These are phyloP conservation scores for Diadophis punctatus DNA, from an alignment of 2,113 vertebrate genomes.

Conservation along the genomic window DNA sequence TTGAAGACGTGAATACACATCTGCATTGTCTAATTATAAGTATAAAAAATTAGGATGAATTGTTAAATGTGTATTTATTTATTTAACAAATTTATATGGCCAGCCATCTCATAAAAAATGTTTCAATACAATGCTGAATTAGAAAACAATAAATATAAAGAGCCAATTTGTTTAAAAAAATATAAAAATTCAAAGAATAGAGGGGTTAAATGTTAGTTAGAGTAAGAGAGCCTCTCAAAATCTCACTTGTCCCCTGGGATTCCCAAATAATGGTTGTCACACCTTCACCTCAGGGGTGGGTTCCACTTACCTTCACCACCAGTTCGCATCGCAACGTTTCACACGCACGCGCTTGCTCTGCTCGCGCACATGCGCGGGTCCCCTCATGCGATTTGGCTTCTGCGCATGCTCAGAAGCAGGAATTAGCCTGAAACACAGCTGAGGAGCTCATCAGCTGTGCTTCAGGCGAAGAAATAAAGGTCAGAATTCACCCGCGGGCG, in stretches of 20 bases:
- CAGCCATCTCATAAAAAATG: not conserved
- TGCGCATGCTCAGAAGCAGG: too few relatives aligned
- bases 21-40: not conserved
- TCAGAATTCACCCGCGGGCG: too few relatives aligned
- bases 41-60: not conserved
- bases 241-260: not conserved
- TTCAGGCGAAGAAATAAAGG: too few relatives aligned
- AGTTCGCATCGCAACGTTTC: too few relatives aligned
- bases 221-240: not conserved
- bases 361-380: too few relatives aligned
- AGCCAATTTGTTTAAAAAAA: not conserved
- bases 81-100: not conserved
- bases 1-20: not conserved
- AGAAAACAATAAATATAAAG: not conserved
- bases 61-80: not conserved
- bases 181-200: not conserved
- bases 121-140: not conserved
- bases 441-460: too few relatives aligned
- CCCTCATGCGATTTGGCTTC: too few relatives aligned
- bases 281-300: not conserved
- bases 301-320: too few relatives aligned
- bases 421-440: too few relatives aligned
- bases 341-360: too few relatives aligned
- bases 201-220: not conserved
- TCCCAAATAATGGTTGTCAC: not conserved